Base-by-base conservation (phyloP, 2,888 invertebrate genomes). In the Lithodes maja region DNA sequence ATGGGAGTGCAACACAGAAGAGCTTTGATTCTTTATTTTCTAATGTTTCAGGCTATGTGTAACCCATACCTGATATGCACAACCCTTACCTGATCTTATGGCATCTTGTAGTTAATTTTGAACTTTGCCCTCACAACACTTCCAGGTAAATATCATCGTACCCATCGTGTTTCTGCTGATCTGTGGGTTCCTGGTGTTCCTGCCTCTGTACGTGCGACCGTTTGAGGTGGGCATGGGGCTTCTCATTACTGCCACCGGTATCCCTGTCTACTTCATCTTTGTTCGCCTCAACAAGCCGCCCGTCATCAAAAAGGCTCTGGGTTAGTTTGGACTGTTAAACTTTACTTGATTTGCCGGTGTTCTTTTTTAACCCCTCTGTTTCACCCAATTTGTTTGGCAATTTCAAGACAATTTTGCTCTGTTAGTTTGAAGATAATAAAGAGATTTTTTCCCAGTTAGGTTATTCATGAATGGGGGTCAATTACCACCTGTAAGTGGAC, bases 221-320 rank as follows among this genome's bases (percentile, higher is more conserved):
- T 94, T 95, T 74, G 97, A 97, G 93, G 97, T 98, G 61, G 95
- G 96, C 3, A 96, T 96, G 93, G 98, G 97, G 17, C 94, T 96
- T 1, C 93, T 96, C 54, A 97, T 98, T 93, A 97, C 98, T 0
- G 93, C 96, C n/a, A 95, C 96, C 53, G 98, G 98, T 1, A 95
- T 98, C 90, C 98, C 98, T 0, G 95, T 98, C 69, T 99, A 98
- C 94, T 95, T 95, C 89, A 94, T 98, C 52, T 98, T 97, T 93
- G 96, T 99, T 77, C 94, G 95, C 91, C 7, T 90, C 61, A 90
- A 89, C 71, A 91, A 91, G 71, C 91, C 91, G 17, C 50, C 17
- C 3, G 0, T 83, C 15, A 52, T 90, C 54, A 85, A 69, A 71
- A 90, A 49, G 33, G 1, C 49, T 50, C 85, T 90, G n/a, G 78